Evolutionary conservation across 1,140 invertebrate genomes (phyloP).

Genomic region (Maconellicoccus hirsutus): DNA sequence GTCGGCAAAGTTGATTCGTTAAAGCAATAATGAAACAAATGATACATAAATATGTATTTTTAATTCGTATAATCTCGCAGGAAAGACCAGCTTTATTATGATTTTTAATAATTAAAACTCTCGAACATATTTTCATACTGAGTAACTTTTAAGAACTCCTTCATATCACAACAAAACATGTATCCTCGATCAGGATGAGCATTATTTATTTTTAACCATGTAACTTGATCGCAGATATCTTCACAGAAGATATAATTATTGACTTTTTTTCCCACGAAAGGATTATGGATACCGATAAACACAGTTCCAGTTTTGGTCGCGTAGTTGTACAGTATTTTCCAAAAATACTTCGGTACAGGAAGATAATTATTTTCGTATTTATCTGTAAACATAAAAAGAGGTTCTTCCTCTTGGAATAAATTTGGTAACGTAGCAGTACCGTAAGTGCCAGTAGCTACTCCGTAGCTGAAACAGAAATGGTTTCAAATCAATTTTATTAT

Average conservation of each 20-base stretch:
- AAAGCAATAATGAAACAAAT: no score
- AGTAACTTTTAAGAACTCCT: not conserved
- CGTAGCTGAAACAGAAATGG: conserved; percentile 14
- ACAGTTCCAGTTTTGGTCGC: conserved; percentile 25
- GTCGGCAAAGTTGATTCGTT: no score
- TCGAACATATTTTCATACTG: conserved; percentile 12
- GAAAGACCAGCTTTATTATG: no score
- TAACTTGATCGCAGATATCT: conserved; percentile 27
- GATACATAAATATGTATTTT: no score
- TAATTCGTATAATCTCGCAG: no score
- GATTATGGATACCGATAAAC: conserved; percentile 31
- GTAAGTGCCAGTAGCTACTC: conserved; percentile 27
- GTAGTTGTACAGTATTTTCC: conserved; percentile 28
- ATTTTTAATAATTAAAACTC: no score
- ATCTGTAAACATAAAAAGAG: conserved; percentile 3
- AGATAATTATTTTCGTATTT: conserved; percentile 25
- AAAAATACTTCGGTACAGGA: conserved; percentile 29
- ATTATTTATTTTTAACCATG: conserved; percentile 29
- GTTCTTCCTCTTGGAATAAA: not conserved
- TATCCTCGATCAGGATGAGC: conserved; percentile 28
- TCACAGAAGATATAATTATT: conserved; percentile 25
- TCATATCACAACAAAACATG: conserved; percentile 27
- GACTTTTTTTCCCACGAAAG: conserved; percentile 17
- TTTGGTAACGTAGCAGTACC: conserved; percentile 27
- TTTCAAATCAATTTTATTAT: no score